phyloP scores from a whole-genome alignment of 2,797 vertebrate genomes.

The Australoheros facetus region DNA sequence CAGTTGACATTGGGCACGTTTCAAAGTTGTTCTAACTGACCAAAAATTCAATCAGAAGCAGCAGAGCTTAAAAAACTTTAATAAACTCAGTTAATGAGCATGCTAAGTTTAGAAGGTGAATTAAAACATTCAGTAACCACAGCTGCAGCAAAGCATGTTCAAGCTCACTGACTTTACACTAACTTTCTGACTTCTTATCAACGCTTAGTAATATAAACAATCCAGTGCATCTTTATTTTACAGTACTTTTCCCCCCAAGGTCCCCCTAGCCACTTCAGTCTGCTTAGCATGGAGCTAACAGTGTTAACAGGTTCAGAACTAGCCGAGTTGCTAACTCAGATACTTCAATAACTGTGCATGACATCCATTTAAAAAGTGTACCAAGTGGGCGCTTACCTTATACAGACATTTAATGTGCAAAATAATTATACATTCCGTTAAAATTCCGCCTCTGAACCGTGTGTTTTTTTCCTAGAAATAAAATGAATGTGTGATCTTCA shows the following conservation, averaged over 20 bases:
- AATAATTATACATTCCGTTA: constrained; percentile 46
- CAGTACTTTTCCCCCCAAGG: not conserved
- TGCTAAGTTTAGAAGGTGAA: constrained; percentile 3
- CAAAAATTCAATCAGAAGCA: not conserved
- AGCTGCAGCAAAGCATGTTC: not conserved
- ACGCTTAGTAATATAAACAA: not conserved
- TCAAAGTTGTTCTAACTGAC: not conserved
- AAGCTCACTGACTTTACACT: not conserved
- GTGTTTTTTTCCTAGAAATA: not conserved
- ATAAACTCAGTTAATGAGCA: constrained; percentile 3
- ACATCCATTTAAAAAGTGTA: not conserved
- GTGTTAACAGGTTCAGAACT: constrained; percentile 47
- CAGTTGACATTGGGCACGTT: fast-evolving
- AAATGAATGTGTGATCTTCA: not conserved
- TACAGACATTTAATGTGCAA: constrained; percentile 10
- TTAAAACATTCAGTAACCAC: not conserved
- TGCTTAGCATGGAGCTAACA: constrained; percentile 11
- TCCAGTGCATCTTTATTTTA: not conserved
- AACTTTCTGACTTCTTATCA: constrained; percentile 2
- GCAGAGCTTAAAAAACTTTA: not conserved
- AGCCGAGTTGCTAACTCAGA: constrained; percentile 49
- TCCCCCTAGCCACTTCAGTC: not conserved
- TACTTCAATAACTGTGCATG: constrained; percentile 38
- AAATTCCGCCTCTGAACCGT: not conserved
- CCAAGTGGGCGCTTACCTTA: constrained; percentile 39